Percentiles rank a stretch among this genome's conserved stretches.
Evolutionary conservation across 2,113 vertebrate species (phyloP).

Genomic region (Plestiodon gilberti): DNA sequence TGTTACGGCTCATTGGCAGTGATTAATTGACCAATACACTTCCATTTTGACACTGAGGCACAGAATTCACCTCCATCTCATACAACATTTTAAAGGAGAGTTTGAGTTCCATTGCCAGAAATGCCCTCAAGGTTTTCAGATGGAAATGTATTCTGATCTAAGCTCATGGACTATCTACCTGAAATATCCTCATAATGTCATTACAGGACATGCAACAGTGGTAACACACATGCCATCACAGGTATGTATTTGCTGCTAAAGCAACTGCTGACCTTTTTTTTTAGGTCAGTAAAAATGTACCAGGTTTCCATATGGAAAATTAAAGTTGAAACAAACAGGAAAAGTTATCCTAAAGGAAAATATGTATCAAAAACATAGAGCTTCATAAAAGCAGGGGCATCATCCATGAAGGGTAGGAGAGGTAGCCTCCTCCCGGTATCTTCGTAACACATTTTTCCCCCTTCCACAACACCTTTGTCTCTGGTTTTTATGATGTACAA

Average conservation of each 20-base stretch:
- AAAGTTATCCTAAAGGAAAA: constrained; percentile 16
- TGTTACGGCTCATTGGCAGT: constrained; percentile 83
- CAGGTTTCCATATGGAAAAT: constrained; percentile 27
- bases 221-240: not conserved
- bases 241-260: not conserved
- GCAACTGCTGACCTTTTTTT: not conserved
- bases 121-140: not conserved
- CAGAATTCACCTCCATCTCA: constrained; percentile 74
- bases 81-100: constrained; percentile 36
- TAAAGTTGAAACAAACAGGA: constrained; percentile 25
- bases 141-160: not conserved
- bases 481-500: not conserved
- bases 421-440: not conserved
- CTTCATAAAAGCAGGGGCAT: not conserved
- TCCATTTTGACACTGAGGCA: constrained; percentile 79
- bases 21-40: constrained; percentile 82
- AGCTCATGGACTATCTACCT: not conserved
- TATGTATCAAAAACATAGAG: constrained; percentile 6
- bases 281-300: constrained; percentile 29
- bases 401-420: not conserved
- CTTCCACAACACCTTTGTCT: not conserved
- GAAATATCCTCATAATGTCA: not conserved
- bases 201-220: not conserved
- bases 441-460: not conserved
- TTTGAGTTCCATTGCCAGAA: constrained; percentile 39